Percentiles rank a stretch among this genome's conserved stretches.
Evolutionary conservation across 2,888 invertebrate genomes (phyloP).

Genomic region (Drosophila austrosaltans): DNA sequence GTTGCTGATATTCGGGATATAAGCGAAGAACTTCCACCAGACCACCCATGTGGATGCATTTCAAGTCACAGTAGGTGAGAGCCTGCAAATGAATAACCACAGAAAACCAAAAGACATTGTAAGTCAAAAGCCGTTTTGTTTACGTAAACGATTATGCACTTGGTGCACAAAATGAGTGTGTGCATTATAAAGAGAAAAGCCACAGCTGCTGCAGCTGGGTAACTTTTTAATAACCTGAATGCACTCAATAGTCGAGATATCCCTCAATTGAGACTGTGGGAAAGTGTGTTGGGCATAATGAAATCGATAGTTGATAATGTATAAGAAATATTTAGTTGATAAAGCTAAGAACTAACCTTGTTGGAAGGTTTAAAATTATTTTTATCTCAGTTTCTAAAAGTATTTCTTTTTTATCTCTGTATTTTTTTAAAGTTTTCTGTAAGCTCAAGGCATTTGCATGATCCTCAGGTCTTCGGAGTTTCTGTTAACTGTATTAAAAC

Average conservation of each 20-base stretch:
- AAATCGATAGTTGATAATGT: background rate
- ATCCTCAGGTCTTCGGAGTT: too few species aligned
- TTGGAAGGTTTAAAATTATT: too few species aligned
- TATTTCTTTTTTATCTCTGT: too few species aligned
- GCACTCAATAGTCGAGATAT: constrained; percentile 4
- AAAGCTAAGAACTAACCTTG: too few species aligned
- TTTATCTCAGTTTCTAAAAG: too few species aligned
- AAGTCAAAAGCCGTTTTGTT: constrained; percentile 43
- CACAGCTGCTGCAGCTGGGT: constrained; percentile 12
- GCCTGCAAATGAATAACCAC: constrained; percentile 85
- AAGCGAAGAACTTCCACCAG: constrained; percentile 93
- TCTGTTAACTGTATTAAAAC: too few species aligned
- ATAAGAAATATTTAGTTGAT: background rate
- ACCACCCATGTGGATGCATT: constrained; percentile 96
- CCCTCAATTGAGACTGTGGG: background rate
- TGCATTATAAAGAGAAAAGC: background rate
- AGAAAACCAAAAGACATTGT: background rate
- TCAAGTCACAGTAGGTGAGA: constrained; percentile 97
- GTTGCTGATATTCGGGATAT: constrained; percentile 97
- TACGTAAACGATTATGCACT: constrained; percentile 58
- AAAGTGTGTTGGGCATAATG: background rate
- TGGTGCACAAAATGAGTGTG: background rate
- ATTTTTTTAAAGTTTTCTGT: too few species aligned
- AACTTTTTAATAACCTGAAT: constrained; percentile 10
- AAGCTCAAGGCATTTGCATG: too few species aligned